A percentile compares a stretch with the other conserved stretches of the same genome.
Evolutionary conservation across 2,888 invertebrate genomes (phyloP).

Genomic region (Acronicta alni): DNA sequence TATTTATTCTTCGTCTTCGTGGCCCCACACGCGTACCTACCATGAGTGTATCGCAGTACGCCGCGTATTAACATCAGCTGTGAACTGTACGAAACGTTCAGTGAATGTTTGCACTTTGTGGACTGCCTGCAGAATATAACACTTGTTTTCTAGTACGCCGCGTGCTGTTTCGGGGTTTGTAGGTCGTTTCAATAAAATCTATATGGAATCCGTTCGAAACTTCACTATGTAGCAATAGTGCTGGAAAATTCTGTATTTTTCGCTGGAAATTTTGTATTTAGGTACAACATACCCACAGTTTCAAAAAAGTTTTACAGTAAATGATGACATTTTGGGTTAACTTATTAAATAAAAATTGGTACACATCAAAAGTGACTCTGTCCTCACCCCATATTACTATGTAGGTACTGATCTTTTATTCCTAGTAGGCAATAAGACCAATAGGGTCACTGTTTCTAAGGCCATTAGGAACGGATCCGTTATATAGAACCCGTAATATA

Average conservation of each 20-base stretch:
- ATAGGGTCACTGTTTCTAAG: too few species aligned
- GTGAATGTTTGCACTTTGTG: conserved; percentile 2
- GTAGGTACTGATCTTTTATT: too few species aligned
- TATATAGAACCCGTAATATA: too few species aligned
- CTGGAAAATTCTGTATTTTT: neutral
- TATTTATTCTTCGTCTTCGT: neutral
- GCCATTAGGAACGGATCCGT: too few species aligned
- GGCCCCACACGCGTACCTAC: neutral
- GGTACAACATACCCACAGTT: too few species aligned
- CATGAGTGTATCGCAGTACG: conserved; percentile 13
- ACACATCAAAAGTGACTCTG: too few species aligned
- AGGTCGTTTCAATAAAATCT: conserved; percentile 36
- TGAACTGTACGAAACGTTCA: conserved; percentile 8
- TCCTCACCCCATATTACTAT: too few species aligned
- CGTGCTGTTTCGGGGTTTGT: conserved; percentile 45
- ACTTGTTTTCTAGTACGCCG: conserved; percentile 27
- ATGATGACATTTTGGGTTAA: too few species aligned
- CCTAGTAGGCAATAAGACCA: too few species aligned
- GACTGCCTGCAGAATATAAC: neutral
- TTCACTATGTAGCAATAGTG: conserved; percentile 10
- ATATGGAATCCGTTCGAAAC: conserved; percentile 34
- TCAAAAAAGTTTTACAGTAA: too few species aligned
- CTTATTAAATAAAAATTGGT: too few species aligned
- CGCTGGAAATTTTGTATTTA: neutral
- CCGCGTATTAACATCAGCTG: conserved; percentile 19